These are phyloP conservation scores for Cristatella mucedo DNA, from an alignment of 2,888 invertebrate genomes.

Conservation along the genomic window DNA sequence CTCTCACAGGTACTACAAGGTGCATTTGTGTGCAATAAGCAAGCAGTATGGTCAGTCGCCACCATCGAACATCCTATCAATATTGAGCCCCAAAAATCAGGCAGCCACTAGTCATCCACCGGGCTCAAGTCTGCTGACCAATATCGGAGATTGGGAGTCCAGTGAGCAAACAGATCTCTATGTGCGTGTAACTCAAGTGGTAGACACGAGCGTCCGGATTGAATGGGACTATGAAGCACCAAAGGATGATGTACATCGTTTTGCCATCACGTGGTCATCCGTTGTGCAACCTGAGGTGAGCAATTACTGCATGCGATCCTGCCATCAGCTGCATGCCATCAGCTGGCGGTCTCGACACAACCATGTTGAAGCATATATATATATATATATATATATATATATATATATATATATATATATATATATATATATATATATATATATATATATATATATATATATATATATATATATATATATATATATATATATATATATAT, in stretches of 20 bases:
- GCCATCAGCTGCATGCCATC: too few species aligned
- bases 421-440: too few species aligned
- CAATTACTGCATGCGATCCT: too few species aligned
- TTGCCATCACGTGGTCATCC: constrained; percentile 35
- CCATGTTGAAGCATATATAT: too few species aligned
- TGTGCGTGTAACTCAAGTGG: constrained; percentile 20
- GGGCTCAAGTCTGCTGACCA: constrained; percentile 4
- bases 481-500: too few species aligned
- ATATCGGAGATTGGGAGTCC: constrained; percentile 6
- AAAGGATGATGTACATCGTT: constrained; percentile 24
- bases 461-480: too few species aligned
- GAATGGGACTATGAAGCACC: constrained; percentile 32
- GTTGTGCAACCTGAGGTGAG: constrained; percentile 35
- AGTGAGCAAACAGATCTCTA: constrained; percentile 7
- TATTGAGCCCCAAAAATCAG: constrained; percentile 20
- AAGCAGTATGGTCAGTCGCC: constrained; percentile 25
- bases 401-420: too few species aligned
- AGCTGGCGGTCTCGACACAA: too few species aligned
- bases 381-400: too few species aligned
- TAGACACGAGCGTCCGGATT: constrained; percentile 30
- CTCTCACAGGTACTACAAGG: constrained; percentile 26
- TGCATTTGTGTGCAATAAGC: constrained; percentile 30
- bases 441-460: too few species aligned
- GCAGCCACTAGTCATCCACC: too few species aligned
- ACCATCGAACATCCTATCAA: constrained; percentile 27